Base-by-base conservation (phyloP, 2,888 invertebrate genomes). In the Folsomia manolachei region DNA sequence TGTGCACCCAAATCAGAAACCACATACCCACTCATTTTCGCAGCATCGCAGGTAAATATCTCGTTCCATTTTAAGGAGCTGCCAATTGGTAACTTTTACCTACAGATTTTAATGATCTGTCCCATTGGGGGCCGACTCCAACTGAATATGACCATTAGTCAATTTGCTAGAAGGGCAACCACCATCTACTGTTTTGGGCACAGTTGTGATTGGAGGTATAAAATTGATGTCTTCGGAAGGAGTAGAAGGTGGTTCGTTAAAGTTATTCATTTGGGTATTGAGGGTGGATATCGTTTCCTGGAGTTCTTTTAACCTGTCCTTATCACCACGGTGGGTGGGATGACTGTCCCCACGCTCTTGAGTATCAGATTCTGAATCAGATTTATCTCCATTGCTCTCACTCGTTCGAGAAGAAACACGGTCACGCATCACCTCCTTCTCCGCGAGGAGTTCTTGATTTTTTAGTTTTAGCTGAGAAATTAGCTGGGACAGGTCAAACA, bases 361-460 rank as follows among this genome's bases (percentile, higher is more conserved):
- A 74, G 78, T 79, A 70, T 78, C 78, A 53, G 77, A 66, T 63
- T 80, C 80, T 19, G 76, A 73, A 66, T 80, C 79, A 24, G 75
- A 73, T 69, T 76, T 77, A 53, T 79, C 79, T n/a, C 78, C 78
- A 63, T 56, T 19, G 53, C 75, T 77, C 27, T 78, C 78, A 70
- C 77, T 79, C 2, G 78, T 67, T 24, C 67, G 74, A 11, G 78
- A 78, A 9, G 80, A 79, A n/a, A 56, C 21, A 14, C 80, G 75
- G 84, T 92, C 93, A 81, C 91, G 92, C 75, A 94, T 88, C 69
- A 97, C 87, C 84, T 95, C 95, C 1, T 95, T 95, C 84, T 95
- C 95, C 0, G 96, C 93, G 26, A 94, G 88, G 88, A 97, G 91
- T 85, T 97, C 96, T 84, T 96, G 95, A 83, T 94, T 95, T 95